A percentile compares a stretch with the other conserved stretches of the same genome.
These are phyloP conservation scores for Corythornis vintsioides DNA, from an alignment of 2,113 vertebrate species.

Conservation along the genomic window DNA sequence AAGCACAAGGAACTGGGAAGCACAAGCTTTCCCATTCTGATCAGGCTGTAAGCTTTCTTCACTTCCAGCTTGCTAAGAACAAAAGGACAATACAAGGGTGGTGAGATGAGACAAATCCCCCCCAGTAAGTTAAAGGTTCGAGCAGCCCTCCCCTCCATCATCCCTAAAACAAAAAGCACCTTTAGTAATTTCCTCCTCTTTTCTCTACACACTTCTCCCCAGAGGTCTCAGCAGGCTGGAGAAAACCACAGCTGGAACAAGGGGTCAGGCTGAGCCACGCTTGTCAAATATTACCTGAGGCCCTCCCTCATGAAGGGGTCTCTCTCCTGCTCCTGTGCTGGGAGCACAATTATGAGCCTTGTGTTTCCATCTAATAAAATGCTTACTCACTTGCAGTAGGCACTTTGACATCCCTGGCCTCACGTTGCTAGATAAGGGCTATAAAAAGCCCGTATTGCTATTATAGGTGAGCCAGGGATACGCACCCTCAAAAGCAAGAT, in stretches of 20 bases:
- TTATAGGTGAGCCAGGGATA: slow-evolving; percentile 26
- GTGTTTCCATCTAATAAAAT: slow-evolving; percentile 55
- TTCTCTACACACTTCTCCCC: neutral
- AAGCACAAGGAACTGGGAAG: neutral
- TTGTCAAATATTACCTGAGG: neutral
- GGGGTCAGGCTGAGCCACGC: neutral
- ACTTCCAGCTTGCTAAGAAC: neutral
- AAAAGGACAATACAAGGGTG: neutral
- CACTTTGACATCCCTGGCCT: slow-evolving; percentile 43
- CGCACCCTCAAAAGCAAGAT: slow-evolving; percentile 1
- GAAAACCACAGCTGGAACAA: neutral
- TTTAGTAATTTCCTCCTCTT: neutral
- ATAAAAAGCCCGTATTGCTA: slow-evolving; percentile 20
- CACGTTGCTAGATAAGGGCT: slow-evolving; percentile 22
- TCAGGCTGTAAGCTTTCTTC: neutral
- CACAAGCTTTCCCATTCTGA: neutral
- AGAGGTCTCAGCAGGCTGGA: neutral
- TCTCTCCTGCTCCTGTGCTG: neutral
- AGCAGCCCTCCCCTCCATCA: neutral
- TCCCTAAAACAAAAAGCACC: neutral
- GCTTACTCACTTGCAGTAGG: slow-evolving; percentile 54
- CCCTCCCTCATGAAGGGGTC: neutral
- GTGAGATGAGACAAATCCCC: neutral
- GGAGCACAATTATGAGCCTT: neutral
- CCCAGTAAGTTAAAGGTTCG: neutral